Evolutionary conservation across 1,140 invertebrate species (phyloP), one percentile per base, ranked within the genome.

Genomic region (Dreissena rostriformis): DNA sequence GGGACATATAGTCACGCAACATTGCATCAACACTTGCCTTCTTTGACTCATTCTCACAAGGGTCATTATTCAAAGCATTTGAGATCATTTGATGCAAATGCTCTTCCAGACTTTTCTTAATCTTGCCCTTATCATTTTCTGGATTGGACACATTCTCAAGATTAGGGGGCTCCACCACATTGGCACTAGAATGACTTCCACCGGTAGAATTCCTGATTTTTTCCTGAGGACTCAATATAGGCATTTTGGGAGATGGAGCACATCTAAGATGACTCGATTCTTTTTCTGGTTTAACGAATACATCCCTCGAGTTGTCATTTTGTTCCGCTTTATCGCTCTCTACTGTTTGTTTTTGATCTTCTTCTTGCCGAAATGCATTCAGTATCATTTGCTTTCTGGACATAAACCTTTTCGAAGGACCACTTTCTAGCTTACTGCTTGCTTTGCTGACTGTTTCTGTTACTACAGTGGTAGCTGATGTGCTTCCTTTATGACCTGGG

Each of bases 161-260:
- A 51, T 70, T 66, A 53, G 86, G 86, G 2, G 86, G 86, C 19
- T 86, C 86, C 6, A 72, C 71, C 17, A 79, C 77, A 0, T 72
- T 61, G 19, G 76, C 57, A n/a, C 17, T 24, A 19, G 22, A 2
- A 8, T 39, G 85, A 39, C 79, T 68, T 22, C 72, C 81, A 19
- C 74, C 22, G n/a, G 80, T 65, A 15, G 85, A 67, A 22, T 8
- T 78, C 52, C 75, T 67, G 39, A 81, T 84, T 39, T 84, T 71
- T 70, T 86, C 82, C 53, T 86, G 86, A 11, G 86, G 86, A 84
- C 86, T 86, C 17, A 86, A 57, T 72, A 86, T 86, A 15, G 86
- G 86, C 86, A 86, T 86, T 77, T 86, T 86, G 1, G 86, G 86
- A 6, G 86, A 86, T 6, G 75, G 66, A 0, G 85, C 72, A 70